Conservation (phyloP, 1,140 invertebrate species). For the Brachionus koreanus region DNA sequence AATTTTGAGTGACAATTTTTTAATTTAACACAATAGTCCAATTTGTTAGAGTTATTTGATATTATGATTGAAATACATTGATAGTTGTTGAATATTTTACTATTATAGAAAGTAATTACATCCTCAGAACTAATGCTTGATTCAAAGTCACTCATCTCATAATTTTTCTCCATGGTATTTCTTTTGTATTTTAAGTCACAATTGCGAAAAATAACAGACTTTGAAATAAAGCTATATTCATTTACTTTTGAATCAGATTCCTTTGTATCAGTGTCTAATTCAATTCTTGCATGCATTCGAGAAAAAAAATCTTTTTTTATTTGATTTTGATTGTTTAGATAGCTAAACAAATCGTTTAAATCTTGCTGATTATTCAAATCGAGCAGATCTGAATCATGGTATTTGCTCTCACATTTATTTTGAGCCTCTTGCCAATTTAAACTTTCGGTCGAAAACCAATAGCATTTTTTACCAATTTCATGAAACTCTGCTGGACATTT, state of each 20-base stretch:
- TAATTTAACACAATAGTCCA: background rate
- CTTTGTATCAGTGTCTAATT: background rate
- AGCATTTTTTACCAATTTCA: background rate
- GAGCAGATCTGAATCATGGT: background rate
- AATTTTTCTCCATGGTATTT: background rate
- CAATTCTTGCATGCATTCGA: background rate
- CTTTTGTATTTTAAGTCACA: background rate
- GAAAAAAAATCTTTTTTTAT: background rate
- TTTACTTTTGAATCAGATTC: background rate
- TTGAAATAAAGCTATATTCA: background rate
- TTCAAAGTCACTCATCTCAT: background rate
- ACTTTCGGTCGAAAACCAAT: background rate
- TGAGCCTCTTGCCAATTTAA: background rate
- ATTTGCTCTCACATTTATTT: background rate
- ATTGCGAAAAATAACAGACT: background rate
- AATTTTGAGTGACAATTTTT: background rate
- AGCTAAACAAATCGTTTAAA: background rate
- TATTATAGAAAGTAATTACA: background rate
- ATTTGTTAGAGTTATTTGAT: background rate
- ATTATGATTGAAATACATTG: slow-evolving; percentile 5
- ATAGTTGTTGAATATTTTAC: background rate
- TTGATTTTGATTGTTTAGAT: background rate
- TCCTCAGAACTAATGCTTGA: background rate
- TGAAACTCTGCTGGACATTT: slow-evolving; percentile 10
- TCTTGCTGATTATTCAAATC: slow-evolving; percentile 20